These are phyloP conservation scores for Staurois parvus DNA, from an alignment of 2,797 vertebrate genomes.

Conservation along the genomic window DNA sequence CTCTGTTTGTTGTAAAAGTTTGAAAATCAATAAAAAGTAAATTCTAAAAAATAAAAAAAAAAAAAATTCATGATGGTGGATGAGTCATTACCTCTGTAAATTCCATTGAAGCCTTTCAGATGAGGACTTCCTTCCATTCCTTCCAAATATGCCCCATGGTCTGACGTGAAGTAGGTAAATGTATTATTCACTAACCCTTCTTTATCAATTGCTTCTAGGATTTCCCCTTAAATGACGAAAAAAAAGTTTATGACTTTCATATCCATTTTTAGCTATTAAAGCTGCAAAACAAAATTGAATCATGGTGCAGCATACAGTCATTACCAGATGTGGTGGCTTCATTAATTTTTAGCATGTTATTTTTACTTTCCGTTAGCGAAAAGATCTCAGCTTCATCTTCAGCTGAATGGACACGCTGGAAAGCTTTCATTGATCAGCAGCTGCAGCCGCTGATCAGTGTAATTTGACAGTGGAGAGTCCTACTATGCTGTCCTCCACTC, in stretches of 20 bases:
- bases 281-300: not conserved
- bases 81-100: slow-evolving; percentile 83
- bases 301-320: not conserved
- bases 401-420: too few relatives aligned
- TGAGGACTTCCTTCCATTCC: slow-evolving; percentile 65
- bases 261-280: too few relatives aligned
- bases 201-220: slow-evolving; percentile 79
- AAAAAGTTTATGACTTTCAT: not conserved
- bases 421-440: too few relatives aligned
- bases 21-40: too few relatives aligned
- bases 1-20: too few relatives aligned
- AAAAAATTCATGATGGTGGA: not conserved
- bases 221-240: slow-evolving; percentile 76
- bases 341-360: too few relatives aligned
- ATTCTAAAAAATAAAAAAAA: not conserved
- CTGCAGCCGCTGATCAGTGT: too few relatives aligned
- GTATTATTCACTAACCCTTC: slow-evolving; percentile 80
- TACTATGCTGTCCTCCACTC: too few relatives aligned
- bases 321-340: not conserved
- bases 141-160: slow-evolving; percentile 86
- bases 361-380: too few relatives aligned
- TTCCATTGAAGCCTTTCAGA: slow-evolving; percentile 85
- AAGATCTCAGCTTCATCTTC: too few relatives aligned
- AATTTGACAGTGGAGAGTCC: too few relatives aligned
- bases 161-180: slow-evolving; percentile 89